phyloP scores from a whole-genome alignment of 2,113 vertebrate genomes.

The Scartelaos histophorus region DNA sequence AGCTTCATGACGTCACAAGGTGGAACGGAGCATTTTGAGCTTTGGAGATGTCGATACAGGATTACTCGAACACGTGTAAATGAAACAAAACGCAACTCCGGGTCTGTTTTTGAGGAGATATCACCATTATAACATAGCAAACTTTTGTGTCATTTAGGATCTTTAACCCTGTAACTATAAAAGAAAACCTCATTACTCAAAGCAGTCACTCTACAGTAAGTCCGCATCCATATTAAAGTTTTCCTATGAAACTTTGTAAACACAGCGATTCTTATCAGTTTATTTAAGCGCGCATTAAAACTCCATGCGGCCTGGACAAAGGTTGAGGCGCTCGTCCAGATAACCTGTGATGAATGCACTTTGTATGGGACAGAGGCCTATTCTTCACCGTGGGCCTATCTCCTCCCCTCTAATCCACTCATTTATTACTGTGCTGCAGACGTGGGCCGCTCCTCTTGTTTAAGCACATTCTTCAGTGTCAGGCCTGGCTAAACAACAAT shows the following conservation, averaged over 20 bases:
- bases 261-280: background rate
- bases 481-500: background rate
- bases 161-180: background rate
- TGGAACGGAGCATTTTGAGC: no score
- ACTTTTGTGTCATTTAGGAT: no score
- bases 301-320: slow-evolving; percentile 25
- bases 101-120: no score
- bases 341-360: slow-evolving; percentile 23
- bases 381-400: slow-evolving; percentile 24
- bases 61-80: no score
- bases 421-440: slow-evolving; percentile 23
- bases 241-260: background rate
- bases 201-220: background rate
- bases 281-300: slow-evolving; percentile 7
- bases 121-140: no score
- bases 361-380: slow-evolving; percentile 13
- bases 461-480: background rate
- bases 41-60: no score
- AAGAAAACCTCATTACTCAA: background rate
- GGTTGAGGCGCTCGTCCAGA: slow-evolving; percentile 12
- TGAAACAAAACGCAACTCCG: no score
- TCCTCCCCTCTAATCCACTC: slow-evolving; percentile 20
- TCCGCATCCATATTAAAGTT: slow-evolving; percentile 1
- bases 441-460: background rate
- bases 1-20: no score